phyloP scores from a whole-genome alignment of 2,888 invertebrate species.

The Spodoptera picta region DNA sequence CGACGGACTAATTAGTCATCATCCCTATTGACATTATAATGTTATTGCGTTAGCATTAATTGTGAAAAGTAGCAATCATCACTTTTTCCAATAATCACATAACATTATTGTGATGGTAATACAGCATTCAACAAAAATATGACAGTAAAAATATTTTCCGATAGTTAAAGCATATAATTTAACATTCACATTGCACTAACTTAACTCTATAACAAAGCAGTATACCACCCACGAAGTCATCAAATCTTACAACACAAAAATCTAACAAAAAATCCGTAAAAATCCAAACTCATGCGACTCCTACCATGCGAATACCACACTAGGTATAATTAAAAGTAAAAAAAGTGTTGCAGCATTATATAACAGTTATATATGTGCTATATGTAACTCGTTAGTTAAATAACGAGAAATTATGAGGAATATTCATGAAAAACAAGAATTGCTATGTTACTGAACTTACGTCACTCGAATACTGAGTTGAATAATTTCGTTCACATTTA shows the following conservation, averaged over 20 bases:
- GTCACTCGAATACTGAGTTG: constrained; percentile 6
- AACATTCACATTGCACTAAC: no score
- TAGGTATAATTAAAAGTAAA: constrained; percentile 40
- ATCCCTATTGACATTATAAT: no score
- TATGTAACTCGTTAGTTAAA: constrained; percentile 54
- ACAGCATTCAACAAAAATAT: no score
- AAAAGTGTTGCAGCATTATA: constrained; percentile 37
- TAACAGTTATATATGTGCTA: constrained; percentile 46
- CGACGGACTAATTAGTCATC: no score
- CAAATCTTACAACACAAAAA: neutral
- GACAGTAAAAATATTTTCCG: no score
- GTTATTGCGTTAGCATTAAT: no score
- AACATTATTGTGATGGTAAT: no score
- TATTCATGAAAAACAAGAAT: constrained; percentile 55
- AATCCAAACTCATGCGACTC: neutral
- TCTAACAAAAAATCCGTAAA: constrained; percentile 14
- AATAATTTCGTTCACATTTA: no score
- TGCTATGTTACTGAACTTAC: constrained; percentile 17
- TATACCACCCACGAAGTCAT: no score
- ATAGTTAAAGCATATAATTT: no score
- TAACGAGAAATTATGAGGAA: constrained; percentile 52
- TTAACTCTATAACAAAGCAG: neutral
- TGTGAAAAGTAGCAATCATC: no score
- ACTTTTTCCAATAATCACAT: no score
- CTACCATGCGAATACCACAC: constrained; percentile 29